Base-by-base conservation (phyloP, 2,888 invertebrate genomes). In the Coelogynopora nodosa region DNA sequence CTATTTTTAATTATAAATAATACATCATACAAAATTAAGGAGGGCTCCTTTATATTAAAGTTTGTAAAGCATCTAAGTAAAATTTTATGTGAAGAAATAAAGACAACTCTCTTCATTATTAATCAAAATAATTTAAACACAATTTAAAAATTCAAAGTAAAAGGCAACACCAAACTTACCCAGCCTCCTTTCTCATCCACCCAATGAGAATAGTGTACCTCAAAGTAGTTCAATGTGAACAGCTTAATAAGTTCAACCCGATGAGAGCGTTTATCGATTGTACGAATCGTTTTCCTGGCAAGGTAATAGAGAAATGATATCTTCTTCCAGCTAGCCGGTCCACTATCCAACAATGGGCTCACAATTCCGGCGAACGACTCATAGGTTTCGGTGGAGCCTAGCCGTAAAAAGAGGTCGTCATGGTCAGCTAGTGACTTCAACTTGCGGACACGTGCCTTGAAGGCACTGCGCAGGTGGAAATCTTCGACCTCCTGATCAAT, bases 391-490 rank as follows among this genome's bases (percentile, higher is more conserved):
- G 23, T 26, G 2, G 18, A 26, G 23, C 74, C 23, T 23, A 74
- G 27, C 74, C 23, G 18, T 5, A 26, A 5, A 2, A 74, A 23
- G 2, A 74, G 23, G 74, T 74, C 74, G 10, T 74, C 74, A 10
- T 74, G 10, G 18, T 13, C 2, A 2, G 5, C 2, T 2, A 5
- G 5, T 2, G 74, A n/a, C 23, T 23, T 5, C 18, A 74, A 74
- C 23, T 23, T 5, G 5, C 74, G 74, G 27, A 13, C 10, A 23
- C 27, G 5, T 26, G 74, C 74, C 27, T 74, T 74, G 74, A 74
- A 74, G 74, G 74, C 74, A 74, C 74, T 74, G 74, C 74, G 74
- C 74, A 74, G 23, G 23, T 74, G 74, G 74, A 74, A 74, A 26
- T 74, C 27, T n/a, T n/a, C n/a, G n/a, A n/a, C n/a, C n/a, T n/a